Evolutionary conservation across 2,113 vertebrate genomes (phyloP).

Genomic region (Danio rerio): GRCz12tu NC_133188.1:24149501-24150000

Average conservation of each 20-base stretch:
- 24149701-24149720: neutral
- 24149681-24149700: neutral
- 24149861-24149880: slow-evolving; percentile 14
- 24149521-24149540: neutral
- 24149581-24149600: neutral
- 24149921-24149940: slow-evolving; percentile 12
- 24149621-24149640: neutral
- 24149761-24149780: slow-evolving; percentile 18
- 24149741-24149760: slow-evolving; percentile 19
- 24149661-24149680: slow-evolving; percentile 18
- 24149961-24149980: neutral
- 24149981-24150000: neutral
- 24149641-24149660: slow-evolving; percentile 4
- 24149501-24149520: neutral
- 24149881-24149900: neutral
- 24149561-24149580: neutral
- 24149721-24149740: slow-evolving; percentile 7
- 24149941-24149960: neutral
- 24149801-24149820: slow-evolving; percentile 6
- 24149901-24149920: slow-evolving; percentile 43
- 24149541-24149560: neutral
- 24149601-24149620: neutral
- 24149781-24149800: slow-evolving; percentile 1
- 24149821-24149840: slow-evolving; percentile 13
- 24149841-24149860: slow-evolving; percentile 38